These are phyloP conservation scores for Solenopsis invicta DNA, from an alignment of 1,140 invertebrate species.

Conservation along the genomic window DNA sequence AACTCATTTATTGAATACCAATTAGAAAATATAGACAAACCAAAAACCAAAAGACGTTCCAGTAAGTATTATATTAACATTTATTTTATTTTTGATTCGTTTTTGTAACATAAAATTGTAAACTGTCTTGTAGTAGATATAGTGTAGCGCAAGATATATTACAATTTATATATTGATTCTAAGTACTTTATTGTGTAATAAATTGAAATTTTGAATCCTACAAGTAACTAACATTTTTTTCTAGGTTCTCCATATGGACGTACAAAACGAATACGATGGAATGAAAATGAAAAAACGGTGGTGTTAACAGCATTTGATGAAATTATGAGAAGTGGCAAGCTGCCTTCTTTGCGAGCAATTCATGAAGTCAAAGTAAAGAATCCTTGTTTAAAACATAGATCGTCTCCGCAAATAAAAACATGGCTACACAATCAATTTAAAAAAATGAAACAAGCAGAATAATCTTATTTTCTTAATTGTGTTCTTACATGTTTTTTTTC, in stretches of 20 bases:
- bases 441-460: not conserved
- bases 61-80: not conserved
- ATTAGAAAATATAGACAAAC: not conserved
- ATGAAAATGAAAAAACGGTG: not conserved
- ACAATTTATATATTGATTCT: too few relatives aligned
- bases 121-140: too few relatives aligned
- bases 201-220: not conserved
- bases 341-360: not conserved
- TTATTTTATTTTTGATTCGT: too few relatives aligned
- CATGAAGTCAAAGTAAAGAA: not conserved
- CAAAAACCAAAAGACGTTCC: constrained; percentile 1
- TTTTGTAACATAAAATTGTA: too few relatives aligned
- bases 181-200: not conserved
- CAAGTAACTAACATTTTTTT: not conserved
- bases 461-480: too few relatives aligned
- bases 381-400: not conserved
- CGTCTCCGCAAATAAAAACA: not conserved
- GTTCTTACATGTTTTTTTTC: too few relatives aligned
- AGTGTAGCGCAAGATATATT: too few relatives aligned
- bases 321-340: not conserved
- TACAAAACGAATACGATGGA: constrained; percentile 15
- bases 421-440: constrained; percentile 1
- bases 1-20: too few relatives aligned
- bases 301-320: not conserved
- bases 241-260: constrained; percentile 3